These are phyloP conservation scores for Seriola aureovittata DNA, from an alignment of 2,113 vertebrate genomes.

Conservation along the genomic window DNA sequence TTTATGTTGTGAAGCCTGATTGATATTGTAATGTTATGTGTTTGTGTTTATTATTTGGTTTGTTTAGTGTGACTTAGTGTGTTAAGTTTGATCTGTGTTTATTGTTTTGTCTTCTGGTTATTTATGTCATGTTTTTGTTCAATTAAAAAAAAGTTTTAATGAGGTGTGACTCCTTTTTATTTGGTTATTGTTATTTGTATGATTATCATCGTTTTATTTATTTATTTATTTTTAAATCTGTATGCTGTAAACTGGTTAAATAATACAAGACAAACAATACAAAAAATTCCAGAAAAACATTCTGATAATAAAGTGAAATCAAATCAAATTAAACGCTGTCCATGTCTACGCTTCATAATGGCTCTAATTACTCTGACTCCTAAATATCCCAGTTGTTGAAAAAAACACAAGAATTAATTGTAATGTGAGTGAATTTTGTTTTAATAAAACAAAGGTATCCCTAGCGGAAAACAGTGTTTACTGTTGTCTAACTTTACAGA, in stretches of 20 bases:
- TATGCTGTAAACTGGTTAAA: neutral
- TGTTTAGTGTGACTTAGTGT: too few species aligned
- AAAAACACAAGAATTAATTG: neutral
- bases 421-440: neutral
- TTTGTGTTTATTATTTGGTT: too few species aligned
- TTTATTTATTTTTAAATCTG: neutral
- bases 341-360: neutral
- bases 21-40: too few species aligned
- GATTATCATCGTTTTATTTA: too few species aligned
- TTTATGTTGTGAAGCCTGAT: too few species aligned
- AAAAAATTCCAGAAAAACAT: neutral
- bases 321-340: neutral
- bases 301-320: neutral
- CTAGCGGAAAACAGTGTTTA: neutral
- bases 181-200: too few species aligned
- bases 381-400: neutral
- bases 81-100: too few species aligned
- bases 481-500: constrained; percentile 13
- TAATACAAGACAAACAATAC: neutral
- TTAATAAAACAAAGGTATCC: neutral
- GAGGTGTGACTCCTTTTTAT: too few species aligned
- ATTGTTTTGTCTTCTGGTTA: too few species aligned
- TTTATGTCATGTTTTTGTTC: too few species aligned
- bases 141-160: too few species aligned
- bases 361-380: neutral